Percentiles rank a stretch among this genome's conserved stretches.
These are phyloP conservation scores for Sinelater perroti DNA, from an alignment of 2,888 invertebrate species.

Conservation along the genomic window DNA sequence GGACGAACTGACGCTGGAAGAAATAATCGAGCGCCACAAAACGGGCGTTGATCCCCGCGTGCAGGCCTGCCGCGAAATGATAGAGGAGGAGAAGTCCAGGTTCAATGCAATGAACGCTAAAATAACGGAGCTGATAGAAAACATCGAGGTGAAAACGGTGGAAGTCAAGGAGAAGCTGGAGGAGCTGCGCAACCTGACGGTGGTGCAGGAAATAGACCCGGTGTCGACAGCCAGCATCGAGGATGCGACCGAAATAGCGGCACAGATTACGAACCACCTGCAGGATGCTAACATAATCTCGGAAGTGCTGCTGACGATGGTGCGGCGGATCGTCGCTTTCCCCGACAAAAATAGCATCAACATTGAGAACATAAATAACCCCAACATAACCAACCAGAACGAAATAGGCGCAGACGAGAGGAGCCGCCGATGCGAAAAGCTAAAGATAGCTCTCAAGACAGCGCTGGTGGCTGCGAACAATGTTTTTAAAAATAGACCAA, in stretches of 20 bases:
- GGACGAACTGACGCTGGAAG: constrained; percentile 34
- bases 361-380: constrained; percentile 56
- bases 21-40: constrained; percentile 30
- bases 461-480: constrained; percentile 58
- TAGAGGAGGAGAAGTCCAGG: constrained; percentile 51
- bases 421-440: constrained; percentile 31
- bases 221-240: constrained; percentile 55
- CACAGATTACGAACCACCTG: constrained; percentile 53
- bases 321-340: constrained; percentile 55
- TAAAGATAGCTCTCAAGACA: constrained; percentile 57
- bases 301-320: constrained; percentile 57
- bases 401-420: constrained; percentile 41
- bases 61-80: constrained; percentile 13
- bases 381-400: constrained; percentile 45
- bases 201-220: constrained; percentile 52
- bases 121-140: constrained; percentile 56
- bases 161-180: constrained; percentile 56
- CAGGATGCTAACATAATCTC: constrained; percentile 56
- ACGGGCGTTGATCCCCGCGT: constrained; percentile 27
- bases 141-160: constrained; percentile 56
- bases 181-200: constrained; percentile 54
- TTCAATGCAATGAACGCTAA: constrained; percentile 54
- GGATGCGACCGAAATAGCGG: constrained; percentile 55
- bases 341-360: constrained; percentile 57
- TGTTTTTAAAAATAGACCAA: constrained; percentile 58